These are phyloP conservation scores for Papilio machaon DNA, from an alignment of 1,140 invertebrate species.

Conservation along the genomic window DNA sequence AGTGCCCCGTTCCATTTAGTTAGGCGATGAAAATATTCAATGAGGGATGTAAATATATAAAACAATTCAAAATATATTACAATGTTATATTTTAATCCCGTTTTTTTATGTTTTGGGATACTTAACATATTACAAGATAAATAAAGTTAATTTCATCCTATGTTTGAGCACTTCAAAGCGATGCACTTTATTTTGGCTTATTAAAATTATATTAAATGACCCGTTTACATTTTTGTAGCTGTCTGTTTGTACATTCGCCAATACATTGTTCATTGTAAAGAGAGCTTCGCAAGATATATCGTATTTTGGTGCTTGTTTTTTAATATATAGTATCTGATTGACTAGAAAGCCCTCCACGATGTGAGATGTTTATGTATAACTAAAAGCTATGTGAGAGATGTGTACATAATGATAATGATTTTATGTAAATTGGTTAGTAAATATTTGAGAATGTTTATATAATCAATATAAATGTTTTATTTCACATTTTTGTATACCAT, in stretches of 20 bases:
- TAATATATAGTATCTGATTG: constrained; percentile 70
- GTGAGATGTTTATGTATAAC: constrained; percentile 78
- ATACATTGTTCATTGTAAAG: constrained; percentile 56
- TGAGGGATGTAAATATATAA: constrained; percentile 58
- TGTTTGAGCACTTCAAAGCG: constrained; percentile 60
- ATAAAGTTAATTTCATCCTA: constrained; percentile 57
- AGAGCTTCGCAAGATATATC: constrained; percentile 76
- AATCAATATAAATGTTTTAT: constrained; percentile 70
- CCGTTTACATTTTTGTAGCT: neutral
- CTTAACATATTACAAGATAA: constrained; percentile 60
- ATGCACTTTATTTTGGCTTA: constrained; percentile 46
- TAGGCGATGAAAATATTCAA: constrained; percentile 48
- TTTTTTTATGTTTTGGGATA: constrained; percentile 34
- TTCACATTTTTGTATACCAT: constrained; percentile 40
- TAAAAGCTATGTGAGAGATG: constrained; percentile 78
- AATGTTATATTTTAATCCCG: constrained; percentile 35
- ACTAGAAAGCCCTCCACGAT: constrained; percentile 79
- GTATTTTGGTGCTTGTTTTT: constrained; percentile 79
- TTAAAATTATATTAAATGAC: neutral
- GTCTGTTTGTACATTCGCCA: constrained; percentile 27
- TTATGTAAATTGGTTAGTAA: constrained; percentile 82
- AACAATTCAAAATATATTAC: constrained; percentile 17
- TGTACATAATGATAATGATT: constrained; percentile 80
- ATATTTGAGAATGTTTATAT: constrained; percentile 82
- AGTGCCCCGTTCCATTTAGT: constrained; percentile 45